Base-by-base conservation (phyloP, 2,113 vertebrate genomes). In the Pantherophis guttatus region DNA sequence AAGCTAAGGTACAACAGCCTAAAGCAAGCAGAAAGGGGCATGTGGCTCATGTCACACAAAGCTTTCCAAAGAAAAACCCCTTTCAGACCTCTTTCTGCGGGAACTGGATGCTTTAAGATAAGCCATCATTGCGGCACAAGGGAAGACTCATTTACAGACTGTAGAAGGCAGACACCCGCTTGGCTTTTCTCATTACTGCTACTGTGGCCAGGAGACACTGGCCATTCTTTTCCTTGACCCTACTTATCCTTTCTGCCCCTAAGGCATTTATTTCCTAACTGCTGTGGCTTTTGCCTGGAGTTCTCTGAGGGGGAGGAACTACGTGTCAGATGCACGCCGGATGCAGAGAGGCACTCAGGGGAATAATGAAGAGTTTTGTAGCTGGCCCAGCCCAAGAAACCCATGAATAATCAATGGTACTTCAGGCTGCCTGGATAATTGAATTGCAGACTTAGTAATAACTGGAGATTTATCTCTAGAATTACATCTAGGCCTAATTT, bases 351-450 rank as follows among this genome's bases (percentile, higher is more conserved):
- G 96, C 96, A 96, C 81, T 95, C 93, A 93, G 94, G 94, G 95
- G 94, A 97, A 96, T 97, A 97, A 97, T 97, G 96, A 97, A 95
- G 48, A 97, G 94, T 97, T 97, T 92, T 92, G 48, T 93, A 94
- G 94, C 89, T 87, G 94, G 91, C 21, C 95, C 93, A 95, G 54
- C 89, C 96, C 94, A 95, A 95, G 94, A 97, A 96, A 95, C 90
- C 96, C 96, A 95, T 97, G 96, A 97, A 97, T 97, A 97, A 97
- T 97, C 97, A 97, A 96, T 97, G 95, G 93, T 95, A 96, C 95
- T 96, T 94, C 91, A 97, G 95, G 95, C 94, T 97, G 12, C 94
- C 94, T 0, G 11, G 90, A 92, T 97, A 97, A 98, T 94, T 96
- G 96, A 97, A 97, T 95, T 96, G 96, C 96, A 97, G 97, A 97